Evolutionary conservation across 2,888 invertebrate genomes (phyloP).

Genomic region (Cremastinae sp.): DNA sequence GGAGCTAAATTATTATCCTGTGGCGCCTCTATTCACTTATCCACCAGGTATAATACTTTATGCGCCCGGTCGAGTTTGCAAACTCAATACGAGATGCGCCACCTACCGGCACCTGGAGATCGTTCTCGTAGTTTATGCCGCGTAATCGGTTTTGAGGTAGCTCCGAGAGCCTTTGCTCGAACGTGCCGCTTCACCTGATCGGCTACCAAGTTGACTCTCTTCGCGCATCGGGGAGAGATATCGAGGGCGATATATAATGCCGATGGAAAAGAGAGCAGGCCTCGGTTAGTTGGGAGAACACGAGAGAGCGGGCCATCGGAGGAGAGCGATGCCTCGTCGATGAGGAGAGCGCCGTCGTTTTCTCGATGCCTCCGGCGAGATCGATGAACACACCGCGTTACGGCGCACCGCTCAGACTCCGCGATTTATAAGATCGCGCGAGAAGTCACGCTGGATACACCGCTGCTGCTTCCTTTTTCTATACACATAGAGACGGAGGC

Average conservation of each 20-base stretch:
- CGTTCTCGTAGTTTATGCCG: slow-evolving; percentile 21
- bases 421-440: slow-evolving; percentile 57
- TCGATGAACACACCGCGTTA: slow-evolving; percentile 48
- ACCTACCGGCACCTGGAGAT: slow-evolving; percentile 5
- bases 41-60: slow-evolving; percentile 25
- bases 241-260: slow-evolving; percentile 23
- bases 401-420: slow-evolving; percentile 13
- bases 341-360: slow-evolving; percentile 22
- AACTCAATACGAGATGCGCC: neutral
- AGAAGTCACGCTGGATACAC: slow-evolving; percentile 49
- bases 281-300: slow-evolving; percentile 20
- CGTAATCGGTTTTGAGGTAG: slow-evolving; percentile 57
- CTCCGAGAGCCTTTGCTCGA: slow-evolving; percentile 44
- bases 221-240: slow-evolving; percentile 30
- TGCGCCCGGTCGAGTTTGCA: no score
- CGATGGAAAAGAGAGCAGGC: slow-evolving; percentile 21
- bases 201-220: slow-evolving; percentile 50
- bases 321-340: slow-evolving; percentile 6
- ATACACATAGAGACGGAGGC: neutral
- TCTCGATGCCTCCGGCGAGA: slow-evolving; percentile 51
- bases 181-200: slow-evolving; percentile 49
- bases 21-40: slow-evolving; percentile 49
- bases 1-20: slow-evolving; percentile 45
- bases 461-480: slow-evolving; percentile 3
- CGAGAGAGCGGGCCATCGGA: slow-evolving; percentile 6